phyloP scores from a whole-genome alignment of 1,140 invertebrate species.

The Pteromalus puparum region DNA sequence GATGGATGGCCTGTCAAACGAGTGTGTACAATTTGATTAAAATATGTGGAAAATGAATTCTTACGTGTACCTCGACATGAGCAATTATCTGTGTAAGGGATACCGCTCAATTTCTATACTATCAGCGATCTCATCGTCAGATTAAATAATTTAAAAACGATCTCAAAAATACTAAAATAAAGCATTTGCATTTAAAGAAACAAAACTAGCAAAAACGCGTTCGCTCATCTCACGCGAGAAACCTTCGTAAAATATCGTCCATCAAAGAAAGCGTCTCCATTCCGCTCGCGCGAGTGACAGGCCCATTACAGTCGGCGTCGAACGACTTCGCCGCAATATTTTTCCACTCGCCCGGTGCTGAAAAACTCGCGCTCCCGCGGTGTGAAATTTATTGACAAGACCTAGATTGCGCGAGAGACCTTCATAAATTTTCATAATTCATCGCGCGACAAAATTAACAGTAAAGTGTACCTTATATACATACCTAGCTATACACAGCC shows the following conservation, averaged over 20 bases:
- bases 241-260: neutral
- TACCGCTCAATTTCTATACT: too few species aligned
- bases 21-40: neutral
- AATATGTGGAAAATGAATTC: too few species aligned
- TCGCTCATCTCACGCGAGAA: neutral
- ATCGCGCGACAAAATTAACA: neutral
- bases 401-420: neutral
- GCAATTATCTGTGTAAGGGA: too few species aligned
- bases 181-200: too few species aligned
- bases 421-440: conserved; percentile 5
- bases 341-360: neutral
- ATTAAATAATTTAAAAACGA: too few species aligned
- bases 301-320: neutral
- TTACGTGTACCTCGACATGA: too few species aligned
- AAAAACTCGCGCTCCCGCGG: neutral
- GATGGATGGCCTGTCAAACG: neutral
- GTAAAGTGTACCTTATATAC: too few species aligned
- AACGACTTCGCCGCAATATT: neutral
- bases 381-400: conserved; percentile 4
- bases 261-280: neutral
- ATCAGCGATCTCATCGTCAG: too few species aligned
- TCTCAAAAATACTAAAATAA: too few species aligned
- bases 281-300: neutral
- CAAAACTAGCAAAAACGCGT: too few species aligned
- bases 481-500: too few species aligned